These are phyloP conservation scores for Tolmerus cingulatus DNA, from an alignment of 2,888 invertebrate species.

Conservation along the genomic window DNA sequence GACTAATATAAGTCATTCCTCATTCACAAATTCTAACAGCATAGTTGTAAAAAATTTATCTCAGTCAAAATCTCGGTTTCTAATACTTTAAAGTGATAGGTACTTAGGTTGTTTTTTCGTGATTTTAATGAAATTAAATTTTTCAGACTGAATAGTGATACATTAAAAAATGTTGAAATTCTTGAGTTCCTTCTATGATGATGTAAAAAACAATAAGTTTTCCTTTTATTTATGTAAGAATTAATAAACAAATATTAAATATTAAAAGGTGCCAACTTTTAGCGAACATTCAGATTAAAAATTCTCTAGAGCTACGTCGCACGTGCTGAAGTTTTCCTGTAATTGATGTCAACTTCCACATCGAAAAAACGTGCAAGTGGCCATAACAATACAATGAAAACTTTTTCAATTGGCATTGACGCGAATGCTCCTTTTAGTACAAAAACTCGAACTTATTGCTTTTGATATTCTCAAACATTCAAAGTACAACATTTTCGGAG, in stretches of 20 bases:
- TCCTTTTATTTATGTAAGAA: not conserved
- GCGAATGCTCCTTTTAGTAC: not conserved
- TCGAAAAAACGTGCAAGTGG: not conserved
- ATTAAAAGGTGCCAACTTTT: not conserved
- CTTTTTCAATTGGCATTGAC: not conserved
- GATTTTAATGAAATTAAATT: too few species aligned
- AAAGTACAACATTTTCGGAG: not conserved
- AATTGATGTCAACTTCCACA: not conserved
- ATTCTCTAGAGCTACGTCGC: not conserved
- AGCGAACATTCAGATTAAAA: not conserved
- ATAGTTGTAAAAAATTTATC: too few species aligned
- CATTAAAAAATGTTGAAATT: too few species aligned
- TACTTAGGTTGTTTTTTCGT: too few species aligned
- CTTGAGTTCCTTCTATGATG: not conserved
- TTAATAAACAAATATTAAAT: not conserved
- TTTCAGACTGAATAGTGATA: too few species aligned
- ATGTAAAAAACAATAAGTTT: not conserved
- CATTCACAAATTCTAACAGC: too few species aligned
- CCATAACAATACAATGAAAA: not conserved
- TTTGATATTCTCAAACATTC: not conserved
- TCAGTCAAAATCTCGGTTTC: too few species aligned
- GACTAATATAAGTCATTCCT: too few species aligned
- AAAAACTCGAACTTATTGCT: not conserved
- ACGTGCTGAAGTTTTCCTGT: not conserved
- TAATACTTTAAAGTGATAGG: too few species aligned